These are phyloP conservation scores for Poecilia gillii DNA, from an alignment of 2,797 vertebrate species.

Conservation along the genomic window DNA sequence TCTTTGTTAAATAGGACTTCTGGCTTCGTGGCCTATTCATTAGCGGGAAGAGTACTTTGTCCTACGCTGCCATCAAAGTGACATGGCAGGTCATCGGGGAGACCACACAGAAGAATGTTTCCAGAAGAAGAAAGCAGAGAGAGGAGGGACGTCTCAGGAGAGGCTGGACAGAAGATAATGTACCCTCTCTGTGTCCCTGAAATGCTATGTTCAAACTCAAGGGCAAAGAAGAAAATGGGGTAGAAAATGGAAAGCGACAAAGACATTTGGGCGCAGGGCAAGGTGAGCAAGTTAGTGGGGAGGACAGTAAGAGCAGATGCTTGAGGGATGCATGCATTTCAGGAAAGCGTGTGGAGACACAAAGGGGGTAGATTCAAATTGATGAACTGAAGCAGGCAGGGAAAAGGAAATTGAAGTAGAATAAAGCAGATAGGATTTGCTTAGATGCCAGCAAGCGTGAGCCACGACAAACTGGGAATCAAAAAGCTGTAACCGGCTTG, in stretches of 20 bases:
- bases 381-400: constrained; percentile 43
- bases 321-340: constrained; percentile 58
- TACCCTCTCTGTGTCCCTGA: constrained; percentile 63
- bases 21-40: constrained; percentile 38
- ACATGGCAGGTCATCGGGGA: constrained; percentile 41
- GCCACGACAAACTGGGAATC: constrained; percentile 26
- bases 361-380: constrained; percentile 47
- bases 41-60: constrained; percentile 30
- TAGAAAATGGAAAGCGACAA: constrained; percentile 48
- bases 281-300: constrained; percentile 18
- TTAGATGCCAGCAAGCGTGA: constrained; percentile 37
- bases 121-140: constrained; percentile 42
- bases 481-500: constrained; percentile 22
- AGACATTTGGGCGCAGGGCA: constrained; percentile 42
- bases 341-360: constrained; percentile 33
- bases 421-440: constrained; percentile 40
- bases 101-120: constrained; percentile 31
- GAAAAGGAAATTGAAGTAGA: constrained; percentile 27
- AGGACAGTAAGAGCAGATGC: constrained; percentile 47
- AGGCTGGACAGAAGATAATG: constrained; percentile 45
- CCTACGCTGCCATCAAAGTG: constrained; percentile 43
- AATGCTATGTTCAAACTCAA: constrained; percentile 62
- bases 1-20: constrained; percentile 25
- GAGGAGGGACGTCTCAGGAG: constrained; percentile 44
- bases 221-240: constrained; percentile 54